Base-by-base conservation (phyloP, 2,113 vertebrate species). In the Cathartes aura region DNA sequence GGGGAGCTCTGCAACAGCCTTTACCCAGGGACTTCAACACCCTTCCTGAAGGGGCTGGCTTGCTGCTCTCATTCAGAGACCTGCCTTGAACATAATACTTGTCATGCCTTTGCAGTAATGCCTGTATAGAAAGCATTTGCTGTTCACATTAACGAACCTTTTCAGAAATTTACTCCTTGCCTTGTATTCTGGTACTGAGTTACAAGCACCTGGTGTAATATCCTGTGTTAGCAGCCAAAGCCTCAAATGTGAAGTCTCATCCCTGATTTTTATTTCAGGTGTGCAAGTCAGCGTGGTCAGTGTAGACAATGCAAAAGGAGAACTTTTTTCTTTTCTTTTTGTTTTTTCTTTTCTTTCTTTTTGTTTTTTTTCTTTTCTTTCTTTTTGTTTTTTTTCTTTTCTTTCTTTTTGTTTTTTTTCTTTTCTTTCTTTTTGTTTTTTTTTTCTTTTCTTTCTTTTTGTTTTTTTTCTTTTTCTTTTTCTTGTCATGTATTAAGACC, bases 101-200 rank as follows among this genome's bases (percentile, higher is more conserved):
- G 20, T 18, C 7, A 2, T 59, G 38, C 19, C 56, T 76, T 82
- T 86, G 60, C 52, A 80, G 56, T 20, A 34, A 29, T 59, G 66
- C 13, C 47, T 0, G 0, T 11, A 6, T 3, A 58, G 22, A 6
- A 63, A 83, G 56, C 2, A 2, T 63, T 90, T 72, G 52, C n/a
- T n/a, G 13, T 14, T 68, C 63, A 12, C 16, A 15, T 55, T 64
- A 52, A 72, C 2, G 2, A 72, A 34, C 29, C 22, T 88, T 75
- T 30, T 34, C 52, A 60, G 53, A 43, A 82, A 29, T 38, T 6
- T 58, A 67, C 21, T 48, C 14, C 16, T 56, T 47, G 58, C 23
- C 30, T 90, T 9, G 1, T 38, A 6, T 75, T 71, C 32, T 86
- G 30, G 15, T 71, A 29, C 24, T 5, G 42, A 45, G 56, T 83